Percentiles rank a stretch among this genome's conserved stretches.
These are phyloP conservation scores for Poecilia wingei DNA, from an alignment of 2,797 vertebrate species.

Conservation along the genomic window DNA sequence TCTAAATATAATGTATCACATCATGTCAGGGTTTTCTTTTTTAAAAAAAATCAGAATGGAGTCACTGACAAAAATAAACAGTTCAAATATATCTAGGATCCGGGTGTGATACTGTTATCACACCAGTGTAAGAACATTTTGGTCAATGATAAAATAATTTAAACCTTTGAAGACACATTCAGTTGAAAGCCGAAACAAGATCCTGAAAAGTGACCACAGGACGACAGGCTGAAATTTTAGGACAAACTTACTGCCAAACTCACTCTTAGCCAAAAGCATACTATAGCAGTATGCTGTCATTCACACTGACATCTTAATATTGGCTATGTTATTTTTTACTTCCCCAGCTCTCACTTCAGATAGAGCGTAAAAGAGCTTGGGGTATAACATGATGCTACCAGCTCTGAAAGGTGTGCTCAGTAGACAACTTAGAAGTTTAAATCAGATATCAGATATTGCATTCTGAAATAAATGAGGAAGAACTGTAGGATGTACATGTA, in stretches of 20 bases:
- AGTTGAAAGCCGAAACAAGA: conserved; percentile 33
- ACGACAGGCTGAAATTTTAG: conserved; percentile 13
- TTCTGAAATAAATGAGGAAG: no score
- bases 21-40: background rate
- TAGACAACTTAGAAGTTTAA: background rate
- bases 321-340: conserved; percentile 45
- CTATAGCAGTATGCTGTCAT: conserved; percentile 23
- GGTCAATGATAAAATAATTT: conserved; percentile 9
- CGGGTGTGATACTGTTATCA: background rate
- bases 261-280: background rate
- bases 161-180: conserved; percentile 28
- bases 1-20: background rate
- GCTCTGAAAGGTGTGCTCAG: background rate
- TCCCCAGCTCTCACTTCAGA: conserved; percentile 9
- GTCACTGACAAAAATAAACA: background rate
- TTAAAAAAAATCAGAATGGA: background rate
- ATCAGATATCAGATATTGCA: background rate
- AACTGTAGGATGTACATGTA: background rate
- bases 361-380: conserved; percentile 10
- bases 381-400: background rate
- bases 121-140: background rate
- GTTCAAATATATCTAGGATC: background rate
- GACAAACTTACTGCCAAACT: conserved; percentile 24
- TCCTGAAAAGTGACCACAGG: conserved; percentile 39
- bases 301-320: conserved; percentile 31